phyloP scores from a whole-genome alignment of 1,140 invertebrate species.

The Drosophila azteca region DNA sequence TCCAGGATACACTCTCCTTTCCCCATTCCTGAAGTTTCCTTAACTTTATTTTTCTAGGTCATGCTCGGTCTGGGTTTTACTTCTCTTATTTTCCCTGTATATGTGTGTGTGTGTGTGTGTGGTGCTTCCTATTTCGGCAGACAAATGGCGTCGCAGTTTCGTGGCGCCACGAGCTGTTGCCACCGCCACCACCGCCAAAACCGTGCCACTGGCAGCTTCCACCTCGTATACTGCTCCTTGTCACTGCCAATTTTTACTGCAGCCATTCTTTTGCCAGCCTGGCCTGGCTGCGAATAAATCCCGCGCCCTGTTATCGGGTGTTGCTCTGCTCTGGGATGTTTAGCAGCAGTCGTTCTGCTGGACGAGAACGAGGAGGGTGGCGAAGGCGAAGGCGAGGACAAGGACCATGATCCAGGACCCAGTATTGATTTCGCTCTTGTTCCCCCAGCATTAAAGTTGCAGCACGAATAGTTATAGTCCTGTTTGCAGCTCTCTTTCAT shows the following conservation, averaged over 20 bases:
- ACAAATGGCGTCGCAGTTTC: slow-evolving; percentile 75
- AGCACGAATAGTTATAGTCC: slow-evolving; percentile 30
- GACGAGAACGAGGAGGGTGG: too few relatives aligned
- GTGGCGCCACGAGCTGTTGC: slow-evolving; percentile 54
- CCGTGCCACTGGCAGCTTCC: slow-evolving; percentile 19
- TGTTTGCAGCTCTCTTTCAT: slow-evolving; percentile 41
- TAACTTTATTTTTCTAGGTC: slow-evolving; percentile 65
- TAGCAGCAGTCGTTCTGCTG: too few relatives aligned
- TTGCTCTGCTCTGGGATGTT: background rate
- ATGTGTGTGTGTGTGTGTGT: slow-evolving; percentile 40
- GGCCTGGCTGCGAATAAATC: slow-evolving; percentile 57
- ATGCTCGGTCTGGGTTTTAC: slow-evolving; percentile 35
- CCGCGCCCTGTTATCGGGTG: slow-evolving; percentile 26
- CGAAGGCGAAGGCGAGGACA: background rate
- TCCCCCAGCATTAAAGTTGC: slow-evolving; percentile 53
- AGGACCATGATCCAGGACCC: slow-evolving; percentile 2
- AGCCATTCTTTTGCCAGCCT: slow-evolving; percentile 51
- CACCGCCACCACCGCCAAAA: slow-evolving; percentile 17
- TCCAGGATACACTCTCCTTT: slow-evolving; percentile 2
- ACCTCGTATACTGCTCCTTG: slow-evolving; percentile 37
- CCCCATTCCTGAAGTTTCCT: slow-evolving; percentile 28
- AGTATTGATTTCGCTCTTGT: slow-evolving; percentile 60
- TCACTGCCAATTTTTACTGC: slow-evolving; percentile 69
- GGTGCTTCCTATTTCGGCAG: slow-evolving; percentile 59
- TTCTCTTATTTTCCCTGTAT: slow-evolving; percentile 41